phyloP scores from a whole-genome alignment of 2,113 vertebrate genomes.

The Cynopterus brachyotis region DNA sequence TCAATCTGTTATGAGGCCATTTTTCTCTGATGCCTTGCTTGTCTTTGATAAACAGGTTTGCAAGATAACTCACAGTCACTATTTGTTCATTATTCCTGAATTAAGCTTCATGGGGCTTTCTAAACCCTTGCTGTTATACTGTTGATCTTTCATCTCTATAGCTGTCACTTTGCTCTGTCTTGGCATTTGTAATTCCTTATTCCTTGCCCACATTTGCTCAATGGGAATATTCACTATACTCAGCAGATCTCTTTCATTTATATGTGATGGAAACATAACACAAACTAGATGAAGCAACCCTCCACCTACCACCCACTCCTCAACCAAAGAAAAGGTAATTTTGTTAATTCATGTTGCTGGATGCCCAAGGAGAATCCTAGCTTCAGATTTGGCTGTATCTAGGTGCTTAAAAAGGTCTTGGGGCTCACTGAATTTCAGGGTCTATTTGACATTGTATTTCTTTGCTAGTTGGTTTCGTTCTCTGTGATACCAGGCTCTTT shows the following conservation, averaged over 20 bases:
- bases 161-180: neutral
- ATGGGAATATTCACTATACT: neutral
- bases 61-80: neutral
- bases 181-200: neutral
- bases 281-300: neutral
- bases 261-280: neutral
- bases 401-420: neutral
- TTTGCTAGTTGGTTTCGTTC: neutral
- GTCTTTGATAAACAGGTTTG: slow-evolving; percentile 38
- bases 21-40: neutral
- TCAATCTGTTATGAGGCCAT: slow-evolving; percentile 43
- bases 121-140: neutral
- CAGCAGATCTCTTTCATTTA: neutral
- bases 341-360: neutral
- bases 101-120: neutral
- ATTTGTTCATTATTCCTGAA: neutral
- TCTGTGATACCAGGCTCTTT: neutral
- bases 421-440: neutral
- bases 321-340: neutral
- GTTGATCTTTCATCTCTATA: neutral
- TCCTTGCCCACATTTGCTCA: neutral
- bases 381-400: neutral
- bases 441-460: neutral
- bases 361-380: neutral
- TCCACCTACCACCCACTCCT: too few species aligned